phyloP scores from a whole-genome alignment of 2,797 vertebrate genomes.

The Chelon labrosus region DNA sequence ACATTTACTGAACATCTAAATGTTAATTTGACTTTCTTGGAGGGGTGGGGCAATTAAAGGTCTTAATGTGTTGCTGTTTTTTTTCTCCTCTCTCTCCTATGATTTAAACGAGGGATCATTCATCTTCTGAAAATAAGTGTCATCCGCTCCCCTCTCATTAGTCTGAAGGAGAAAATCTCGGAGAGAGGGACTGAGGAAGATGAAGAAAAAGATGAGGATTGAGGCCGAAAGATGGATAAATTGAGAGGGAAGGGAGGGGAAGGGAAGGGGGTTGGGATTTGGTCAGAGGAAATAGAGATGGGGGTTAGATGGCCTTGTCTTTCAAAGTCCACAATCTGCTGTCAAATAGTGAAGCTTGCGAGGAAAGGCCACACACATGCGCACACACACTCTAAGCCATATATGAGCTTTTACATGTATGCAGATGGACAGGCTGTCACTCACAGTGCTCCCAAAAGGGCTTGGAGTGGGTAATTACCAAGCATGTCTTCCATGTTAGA shows the following conservation, averaged over 20 bases:
- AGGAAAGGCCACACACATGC: slow-evolving; percentile 35
- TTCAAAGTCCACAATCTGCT: slow-evolving; percentile 65
- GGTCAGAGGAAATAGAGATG: slow-evolving; percentile 56
- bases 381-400: slow-evolving; percentile 52
- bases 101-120: slow-evolving; percentile 65
- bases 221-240: slow-evolving; percentile 39
- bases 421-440: slow-evolving; percentile 82
- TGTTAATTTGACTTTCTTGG: slow-evolving; percentile 74
- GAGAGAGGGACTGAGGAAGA: slow-evolving; percentile 30
- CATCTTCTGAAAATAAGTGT: slow-evolving; percentile 72
- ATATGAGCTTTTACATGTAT: slow-evolving; percentile 74
- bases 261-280: slow-evolving; percentile 29
- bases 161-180: slow-evolving; percentile 52
- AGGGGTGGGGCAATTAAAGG: slow-evolving; percentile 64
- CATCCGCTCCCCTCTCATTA: slow-evolving; percentile 71
- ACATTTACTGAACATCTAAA: slow-evolving; percentile 72
- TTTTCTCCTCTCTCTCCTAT: slow-evolving; percentile 29
- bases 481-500: slow-evolving; percentile 82
- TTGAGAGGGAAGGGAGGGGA: slow-evolving; percentile 7
- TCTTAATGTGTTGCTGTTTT: slow-evolving; percentile 44
- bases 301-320: slow-evolving; percentile 66
- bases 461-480: slow-evolving; percentile 82
- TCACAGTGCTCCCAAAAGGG: slow-evolving; percentile 74
- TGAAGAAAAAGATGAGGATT: slow-evolving; percentile 30
- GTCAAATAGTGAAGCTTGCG: slow-evolving; percentile 47